Percentiles rank a stretch among this genome's conserved stretches.
Evolutionary conservation across 2,888 invertebrate genomes (phyloP).

Genomic region (Spisula solida): DNA sequence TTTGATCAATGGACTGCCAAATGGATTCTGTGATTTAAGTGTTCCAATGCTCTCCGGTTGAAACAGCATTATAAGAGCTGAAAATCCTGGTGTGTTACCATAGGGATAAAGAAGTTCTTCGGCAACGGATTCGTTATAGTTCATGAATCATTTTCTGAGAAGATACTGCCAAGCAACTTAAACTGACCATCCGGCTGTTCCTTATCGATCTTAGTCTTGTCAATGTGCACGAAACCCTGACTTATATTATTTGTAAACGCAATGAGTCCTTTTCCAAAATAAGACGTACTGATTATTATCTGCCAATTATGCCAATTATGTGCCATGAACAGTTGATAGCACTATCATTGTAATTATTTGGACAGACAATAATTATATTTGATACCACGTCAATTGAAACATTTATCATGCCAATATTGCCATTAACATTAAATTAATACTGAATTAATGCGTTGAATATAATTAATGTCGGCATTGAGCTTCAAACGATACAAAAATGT

Average conservation of each 20-base stretch:
- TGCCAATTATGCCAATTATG: no score
- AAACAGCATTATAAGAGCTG: background rate
- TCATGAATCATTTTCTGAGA: background rate
- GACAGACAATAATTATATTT: no score
- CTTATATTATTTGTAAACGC: background rate
- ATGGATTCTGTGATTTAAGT: background rate
- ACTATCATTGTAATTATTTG: no score
- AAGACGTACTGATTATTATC: slow-evolving; percentile 22
- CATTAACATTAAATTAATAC: no score
- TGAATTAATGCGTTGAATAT: no score
- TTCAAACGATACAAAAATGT: no score
- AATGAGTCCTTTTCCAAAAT: slow-evolving; percentile 36
- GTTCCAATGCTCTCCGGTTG: slow-evolving; percentile 5
- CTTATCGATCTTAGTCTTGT: slow-evolving; percentile 14
- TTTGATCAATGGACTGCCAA: slow-evolving; percentile 27
- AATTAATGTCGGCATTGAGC: no score
- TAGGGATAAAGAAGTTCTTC: slow-evolving; percentile 17
- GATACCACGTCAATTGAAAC: no score
- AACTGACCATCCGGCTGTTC: slow-evolving; percentile 36
- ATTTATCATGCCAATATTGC: no score
- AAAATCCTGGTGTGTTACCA: slow-evolving; percentile 5
- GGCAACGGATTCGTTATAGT: slow-evolving; percentile 5
- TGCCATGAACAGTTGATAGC: no score
- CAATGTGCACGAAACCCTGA: slow-evolving; percentile 35
- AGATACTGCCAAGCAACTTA: background rate